Evolutionary conservation across 2,888 invertebrate species (phyloP).

Genomic region (Torymus texanus): DNA sequence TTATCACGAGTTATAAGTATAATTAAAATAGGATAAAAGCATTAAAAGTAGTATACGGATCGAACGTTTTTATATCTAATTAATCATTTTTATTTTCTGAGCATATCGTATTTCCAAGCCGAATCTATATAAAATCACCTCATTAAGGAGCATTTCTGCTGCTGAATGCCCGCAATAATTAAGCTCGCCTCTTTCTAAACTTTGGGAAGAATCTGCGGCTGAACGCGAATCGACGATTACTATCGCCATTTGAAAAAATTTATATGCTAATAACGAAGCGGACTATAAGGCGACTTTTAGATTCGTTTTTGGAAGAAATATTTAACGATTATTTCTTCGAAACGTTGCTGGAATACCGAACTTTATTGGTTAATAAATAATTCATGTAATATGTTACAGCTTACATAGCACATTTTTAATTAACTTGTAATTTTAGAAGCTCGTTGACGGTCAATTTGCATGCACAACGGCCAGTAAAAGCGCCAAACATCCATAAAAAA

Average conservation of each 20-base stretch:
- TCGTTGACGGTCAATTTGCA: conserved; percentile 49
- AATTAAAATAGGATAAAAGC: neutral
- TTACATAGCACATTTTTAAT: conserved; percentile 48
- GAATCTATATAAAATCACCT: conserved; percentile 65
- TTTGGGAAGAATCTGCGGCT: neutral
- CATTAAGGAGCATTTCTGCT: conserved; percentile 62
- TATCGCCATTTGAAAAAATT: conserved; percentile 22
- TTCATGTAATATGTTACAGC: conserved; percentile 41
- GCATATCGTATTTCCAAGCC: conserved; percentile 57
- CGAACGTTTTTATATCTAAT: conserved; percentile 55
- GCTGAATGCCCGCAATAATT: conserved; percentile 32
- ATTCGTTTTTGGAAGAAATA: neutral
- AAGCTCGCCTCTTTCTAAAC: conserved; percentile 21
- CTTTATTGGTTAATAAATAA: conserved; percentile 40
- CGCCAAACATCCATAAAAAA: conserved; percentile 51
- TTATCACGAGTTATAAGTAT: no score
- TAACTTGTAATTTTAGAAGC: conserved; percentile 43
- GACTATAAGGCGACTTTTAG: conserved; percentile 14
- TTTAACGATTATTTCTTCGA: no score
- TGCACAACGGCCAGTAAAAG: conserved; percentile 40
- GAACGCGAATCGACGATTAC: conserved; percentile 27
- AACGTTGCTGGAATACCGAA: neutral
- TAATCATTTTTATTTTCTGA: conserved; percentile 63
- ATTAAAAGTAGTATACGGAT: conserved; percentile 7
- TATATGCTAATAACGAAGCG: conserved; percentile 29